These are phyloP conservation scores for Stichodactyla helianthus DNA, from an alignment of 64 coral and sea anemone genomes.

Conservation along the genomic window DNA sequence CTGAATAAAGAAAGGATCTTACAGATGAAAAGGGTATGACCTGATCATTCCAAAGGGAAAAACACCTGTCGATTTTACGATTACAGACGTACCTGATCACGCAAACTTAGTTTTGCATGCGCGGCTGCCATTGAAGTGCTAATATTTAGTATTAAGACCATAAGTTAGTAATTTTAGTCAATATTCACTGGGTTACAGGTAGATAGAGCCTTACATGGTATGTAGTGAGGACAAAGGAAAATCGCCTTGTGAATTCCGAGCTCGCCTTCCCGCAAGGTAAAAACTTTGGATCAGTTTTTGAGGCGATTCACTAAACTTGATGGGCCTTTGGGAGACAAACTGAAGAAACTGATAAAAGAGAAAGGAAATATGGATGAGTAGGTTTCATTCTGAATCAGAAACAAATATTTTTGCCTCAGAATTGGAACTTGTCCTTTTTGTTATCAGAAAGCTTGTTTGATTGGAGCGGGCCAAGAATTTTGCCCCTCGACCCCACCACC, in stretches of 20 bases:
- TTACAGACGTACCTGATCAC: conserved; percentile 17
- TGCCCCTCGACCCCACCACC: too few species aligned
- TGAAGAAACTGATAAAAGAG: conserved; percentile 42
- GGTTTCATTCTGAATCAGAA: too few species aligned
- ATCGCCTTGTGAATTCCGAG: conserved; percentile 22
- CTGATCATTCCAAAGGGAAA: too few species aligned
- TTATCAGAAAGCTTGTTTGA: too few species aligned
- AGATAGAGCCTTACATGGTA: conserved; percentile 29
- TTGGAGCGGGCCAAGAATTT: too few species aligned
- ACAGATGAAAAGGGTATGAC: too few species aligned
- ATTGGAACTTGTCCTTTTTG: too few species aligned
- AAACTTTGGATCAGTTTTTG: conserved; percentile 59
- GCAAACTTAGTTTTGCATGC: conserved; percentile 38
- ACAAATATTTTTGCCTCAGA: too few species aligned
- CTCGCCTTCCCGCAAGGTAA: conserved; percentile 43
- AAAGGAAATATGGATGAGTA: background rate
- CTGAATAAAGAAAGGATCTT: background rate
- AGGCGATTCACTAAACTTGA: conserved; percentile 13
- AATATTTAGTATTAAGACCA: background rate
- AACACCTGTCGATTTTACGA: too few species aligned
- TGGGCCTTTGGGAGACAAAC: conserved; percentile 16
- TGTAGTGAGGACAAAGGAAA: conserved; percentile 38
- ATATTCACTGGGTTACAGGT: background rate
- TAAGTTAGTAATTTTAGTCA: background rate
- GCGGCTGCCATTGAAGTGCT: conserved; percentile 41